Conservation (phyloP, 1,140 invertebrate species). For the Oncopodura yosiiana region DNA sequence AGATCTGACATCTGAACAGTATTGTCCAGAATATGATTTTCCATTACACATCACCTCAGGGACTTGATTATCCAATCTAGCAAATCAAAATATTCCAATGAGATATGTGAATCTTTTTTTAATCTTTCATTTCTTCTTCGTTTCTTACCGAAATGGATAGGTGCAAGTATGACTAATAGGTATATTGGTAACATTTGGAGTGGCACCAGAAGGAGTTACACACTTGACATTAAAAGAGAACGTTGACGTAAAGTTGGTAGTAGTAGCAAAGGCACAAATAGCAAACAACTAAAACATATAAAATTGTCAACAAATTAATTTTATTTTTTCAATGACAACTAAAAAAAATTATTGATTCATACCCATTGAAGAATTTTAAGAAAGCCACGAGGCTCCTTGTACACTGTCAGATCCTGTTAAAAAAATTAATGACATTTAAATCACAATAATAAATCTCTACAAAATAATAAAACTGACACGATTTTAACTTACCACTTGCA, state of each 20-base stretch:
- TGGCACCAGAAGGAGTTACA: conserved; percentile 9
- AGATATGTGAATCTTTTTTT: conserved; percentile 7
- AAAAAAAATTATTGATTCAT: conserved; percentile 30
- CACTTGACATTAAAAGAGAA: conserved; percentile 37
- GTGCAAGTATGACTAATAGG: conserved; percentile 27
- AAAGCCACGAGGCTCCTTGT: conserved; percentile 50
- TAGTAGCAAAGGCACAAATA: conserved; percentile 51
- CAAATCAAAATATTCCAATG: conserved; percentile 22
- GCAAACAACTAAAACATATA: conserved; percentile 44
- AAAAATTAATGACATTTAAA: too few relatives aligned
- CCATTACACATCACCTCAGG: background rate
- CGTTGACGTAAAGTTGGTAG: conserved; percentile 42
- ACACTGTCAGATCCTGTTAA: too few relatives aligned
- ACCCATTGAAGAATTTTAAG: conserved; percentile 51
- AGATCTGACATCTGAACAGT: conserved; percentile 43
- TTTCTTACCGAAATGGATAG: conserved; percentile 43
- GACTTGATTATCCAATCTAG: conserved; percentile 6
- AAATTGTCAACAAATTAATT: conserved; percentile 9
- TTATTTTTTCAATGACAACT: conserved; percentile 10
- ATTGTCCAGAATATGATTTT: conserved; percentile 29
- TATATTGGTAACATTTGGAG: background rate
- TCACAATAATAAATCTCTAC: too few relatives aligned
- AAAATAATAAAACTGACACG: too few relatives aligned
- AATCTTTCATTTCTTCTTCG: conserved; percentile 34
- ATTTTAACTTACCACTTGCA: too few relatives aligned